Evolutionary conservation across 2,113 vertebrate genomes (phyloP).

Genomic region (Galbula dea): DNA sequence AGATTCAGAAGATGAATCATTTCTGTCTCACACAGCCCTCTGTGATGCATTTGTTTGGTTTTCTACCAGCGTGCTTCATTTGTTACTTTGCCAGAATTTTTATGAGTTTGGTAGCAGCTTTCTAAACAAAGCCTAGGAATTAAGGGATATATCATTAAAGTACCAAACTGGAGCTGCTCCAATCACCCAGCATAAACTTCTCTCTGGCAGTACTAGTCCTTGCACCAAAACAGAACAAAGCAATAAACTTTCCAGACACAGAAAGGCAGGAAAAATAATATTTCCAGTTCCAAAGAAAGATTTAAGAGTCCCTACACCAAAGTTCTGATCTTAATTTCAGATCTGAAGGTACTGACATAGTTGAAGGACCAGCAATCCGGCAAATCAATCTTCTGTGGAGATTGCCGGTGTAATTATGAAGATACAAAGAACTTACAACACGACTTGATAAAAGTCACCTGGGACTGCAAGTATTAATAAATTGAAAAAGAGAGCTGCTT

Average conservation of each 20-base stretch:
- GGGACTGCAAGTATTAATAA: not conserved
- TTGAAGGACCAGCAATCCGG: not conserved
- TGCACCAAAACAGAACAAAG: not conserved
- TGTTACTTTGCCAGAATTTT: not conserved
- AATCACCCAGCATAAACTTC: not conserved
- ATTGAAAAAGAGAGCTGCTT: conserved; percentile 43
- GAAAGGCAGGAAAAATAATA: not conserved
- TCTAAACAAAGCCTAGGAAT: not conserved
- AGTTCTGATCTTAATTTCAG: not conserved
- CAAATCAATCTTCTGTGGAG: not conserved
- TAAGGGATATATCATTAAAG: not conserved
- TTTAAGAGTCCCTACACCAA: not conserved
- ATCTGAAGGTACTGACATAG: not conserved
- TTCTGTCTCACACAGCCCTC: not conserved
- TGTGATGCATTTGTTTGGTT: not conserved
- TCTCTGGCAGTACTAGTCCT: not conserved
- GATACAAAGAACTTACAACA: not conserved
- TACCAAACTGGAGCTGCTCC: not conserved
- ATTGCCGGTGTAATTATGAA: conserved; percentile 27
- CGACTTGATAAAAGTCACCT: not conserved
- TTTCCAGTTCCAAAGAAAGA: not conserved
- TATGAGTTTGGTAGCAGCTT: not conserved
- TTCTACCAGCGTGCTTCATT: not conserved
- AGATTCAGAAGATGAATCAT: not conserved
- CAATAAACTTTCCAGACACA: not conserved